These are phyloP conservation scores for Paratilapia polleni DNA, from an alignment of 2,113 vertebrate genomes.

Conservation along the genomic window DNA sequence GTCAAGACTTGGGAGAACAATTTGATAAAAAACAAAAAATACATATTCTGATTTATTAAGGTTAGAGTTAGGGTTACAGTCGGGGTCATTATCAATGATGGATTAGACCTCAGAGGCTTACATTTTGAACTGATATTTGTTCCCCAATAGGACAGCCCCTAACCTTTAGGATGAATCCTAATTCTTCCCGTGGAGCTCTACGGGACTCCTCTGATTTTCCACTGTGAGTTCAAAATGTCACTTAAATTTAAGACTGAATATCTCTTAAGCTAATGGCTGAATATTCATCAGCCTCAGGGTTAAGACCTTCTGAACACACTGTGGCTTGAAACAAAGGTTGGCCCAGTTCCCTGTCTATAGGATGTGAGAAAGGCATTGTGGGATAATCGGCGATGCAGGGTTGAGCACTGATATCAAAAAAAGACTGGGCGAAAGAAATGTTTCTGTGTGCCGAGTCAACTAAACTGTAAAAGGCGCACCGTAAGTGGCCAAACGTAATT, in stretches of 20 bases:
- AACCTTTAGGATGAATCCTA: background rate
- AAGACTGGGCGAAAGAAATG: rapidly evolving
- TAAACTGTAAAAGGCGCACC: background rate
- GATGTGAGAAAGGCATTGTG: too few species aligned
- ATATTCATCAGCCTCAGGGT: background rate
- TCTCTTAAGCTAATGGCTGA: background rate
- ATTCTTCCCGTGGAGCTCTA: background rate
- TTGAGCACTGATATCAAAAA: background rate
- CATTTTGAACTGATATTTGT: background rate
- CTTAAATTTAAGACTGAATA: background rate
- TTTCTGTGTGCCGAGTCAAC: background rate
- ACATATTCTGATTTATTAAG: background rate
- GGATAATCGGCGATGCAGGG: background rate
- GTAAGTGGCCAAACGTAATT: background rate
- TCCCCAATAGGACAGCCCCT: background rate
- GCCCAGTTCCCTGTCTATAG: background rate
- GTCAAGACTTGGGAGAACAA: background rate
- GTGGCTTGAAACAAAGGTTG: background rate
- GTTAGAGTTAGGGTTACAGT: background rate
- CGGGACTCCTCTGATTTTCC: background rate
- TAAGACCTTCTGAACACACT: background rate
- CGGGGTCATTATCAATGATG: too few species aligned
- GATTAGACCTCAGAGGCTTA: background rate
- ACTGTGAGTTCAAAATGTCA: background rate
- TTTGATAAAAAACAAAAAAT: background rate